Evolutionary conservation across 2,888 invertebrate genomes (phyloP).

Genomic region (Amphiduros pacificus): DNA sequence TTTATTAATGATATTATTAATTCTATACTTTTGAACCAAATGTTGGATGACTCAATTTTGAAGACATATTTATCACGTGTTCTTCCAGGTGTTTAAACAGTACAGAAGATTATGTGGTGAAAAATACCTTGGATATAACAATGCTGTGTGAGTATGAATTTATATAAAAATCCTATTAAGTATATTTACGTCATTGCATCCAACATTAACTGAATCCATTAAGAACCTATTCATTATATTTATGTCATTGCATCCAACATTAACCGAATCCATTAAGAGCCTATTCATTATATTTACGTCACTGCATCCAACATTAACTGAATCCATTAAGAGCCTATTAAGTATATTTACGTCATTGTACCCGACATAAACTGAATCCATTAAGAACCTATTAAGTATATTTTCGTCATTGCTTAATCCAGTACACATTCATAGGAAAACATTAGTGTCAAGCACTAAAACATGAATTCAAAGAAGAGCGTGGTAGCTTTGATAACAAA

Average conservation of each 20-base stretch:
- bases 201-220: neutral
- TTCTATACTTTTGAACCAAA: no score
- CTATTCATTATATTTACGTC: neutral
- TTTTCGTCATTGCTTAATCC: no score
- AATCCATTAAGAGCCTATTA: neutral
- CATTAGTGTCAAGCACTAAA: no score
- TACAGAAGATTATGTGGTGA: slow-evolving; percentile 70
- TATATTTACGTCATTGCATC: no score
- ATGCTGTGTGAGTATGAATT: slow-evolving; percentile 71
- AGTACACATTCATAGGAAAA: no score
- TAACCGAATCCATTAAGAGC: neutral
- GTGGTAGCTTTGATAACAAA: no score
- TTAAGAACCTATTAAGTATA: no score
- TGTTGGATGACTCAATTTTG: no score
- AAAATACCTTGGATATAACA: slow-evolving; percentile 77
- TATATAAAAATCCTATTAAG: neutral
- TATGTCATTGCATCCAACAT: neutral
- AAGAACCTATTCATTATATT: neutral
- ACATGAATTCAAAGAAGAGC: no score
- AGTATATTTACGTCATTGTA: no score
- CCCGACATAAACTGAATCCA: neutral
- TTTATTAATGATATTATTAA: no score
- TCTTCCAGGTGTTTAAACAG: neutral
- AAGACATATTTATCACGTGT: no score
- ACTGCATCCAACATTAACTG: neutral